These are phyloP conservation scores for Cotesia typhae DNA, from an alignment of 1,140 invertebrate species.

Conservation along the genomic window DNA sequence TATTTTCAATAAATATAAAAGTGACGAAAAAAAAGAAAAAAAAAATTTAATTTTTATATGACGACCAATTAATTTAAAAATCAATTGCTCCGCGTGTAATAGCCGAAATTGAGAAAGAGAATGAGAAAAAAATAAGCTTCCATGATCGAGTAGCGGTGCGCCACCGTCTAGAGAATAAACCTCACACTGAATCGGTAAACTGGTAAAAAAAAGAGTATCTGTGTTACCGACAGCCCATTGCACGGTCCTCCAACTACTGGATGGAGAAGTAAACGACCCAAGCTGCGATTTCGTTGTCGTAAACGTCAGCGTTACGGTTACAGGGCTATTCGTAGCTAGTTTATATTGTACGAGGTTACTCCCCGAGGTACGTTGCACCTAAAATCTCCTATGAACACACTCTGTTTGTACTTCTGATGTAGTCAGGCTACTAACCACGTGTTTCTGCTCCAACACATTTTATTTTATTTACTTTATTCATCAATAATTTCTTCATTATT, in stretches of 20 bases:
- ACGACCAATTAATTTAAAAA: too few species aligned
- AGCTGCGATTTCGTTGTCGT: constrained; percentile 67
- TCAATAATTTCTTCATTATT: background rate
- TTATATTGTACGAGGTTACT: constrained; percentile 67
- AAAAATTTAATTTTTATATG: too few species aligned
- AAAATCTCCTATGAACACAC: constrained; percentile 48
- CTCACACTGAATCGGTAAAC: constrained; percentile 27
- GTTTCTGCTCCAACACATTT: constrained; percentile 60
- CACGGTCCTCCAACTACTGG: constrained; percentile 29
- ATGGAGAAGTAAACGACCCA: constrained; percentile 59
- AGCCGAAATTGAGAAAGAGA: background rate
- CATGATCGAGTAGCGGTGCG: constrained; percentile 22
- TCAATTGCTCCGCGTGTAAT: too few species aligned
- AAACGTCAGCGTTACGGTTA: constrained; percentile 68
- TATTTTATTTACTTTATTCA: constrained; percentile 11
- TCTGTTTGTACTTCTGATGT: constrained; percentile 35
- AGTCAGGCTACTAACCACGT: constrained; percentile 49
- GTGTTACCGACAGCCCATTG: constrained; percentile 53
- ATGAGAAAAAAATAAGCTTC: constrained; percentile 33
- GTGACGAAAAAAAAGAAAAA: too few species aligned
- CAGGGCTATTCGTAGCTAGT: constrained; percentile 65
- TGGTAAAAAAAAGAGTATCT: constrained; percentile 39
- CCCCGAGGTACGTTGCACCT: constrained; percentile 67
- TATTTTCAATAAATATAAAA: too few species aligned
- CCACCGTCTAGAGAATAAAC: constrained; percentile 24